Percentiles rank a stretch among this genome's conserved stretches.
Conservation (phyloP, 2,113 vertebrate species). For the Noturus placidus region DNA sequence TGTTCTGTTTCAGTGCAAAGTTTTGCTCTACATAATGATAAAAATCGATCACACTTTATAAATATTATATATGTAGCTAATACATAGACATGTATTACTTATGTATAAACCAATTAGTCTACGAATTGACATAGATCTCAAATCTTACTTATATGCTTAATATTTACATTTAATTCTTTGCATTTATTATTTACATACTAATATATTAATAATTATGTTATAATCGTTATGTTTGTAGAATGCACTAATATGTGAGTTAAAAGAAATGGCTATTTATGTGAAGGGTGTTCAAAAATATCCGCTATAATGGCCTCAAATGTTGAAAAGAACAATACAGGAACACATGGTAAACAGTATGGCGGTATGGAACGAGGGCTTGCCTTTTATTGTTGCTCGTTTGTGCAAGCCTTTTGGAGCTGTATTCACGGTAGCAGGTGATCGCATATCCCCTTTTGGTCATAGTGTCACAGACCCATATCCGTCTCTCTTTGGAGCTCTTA, state of each 20-base stretch:
- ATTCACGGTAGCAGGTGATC: not conserved
- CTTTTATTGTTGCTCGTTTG: not conserved
- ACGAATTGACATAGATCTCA: not conserved
- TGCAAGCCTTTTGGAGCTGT: not conserved
- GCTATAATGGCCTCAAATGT: not conserved
- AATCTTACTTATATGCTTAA: not conserved
- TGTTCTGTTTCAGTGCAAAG: not conserved
- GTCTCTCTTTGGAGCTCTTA: conserved; percentile 10
- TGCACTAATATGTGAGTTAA: not conserved
- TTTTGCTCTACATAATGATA: not conserved
- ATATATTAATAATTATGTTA: not conserved
- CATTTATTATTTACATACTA: not conserved
- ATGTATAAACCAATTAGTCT: not conserved
- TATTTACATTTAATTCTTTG: not conserved
- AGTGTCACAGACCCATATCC: not conserved
- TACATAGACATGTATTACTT: not conserved
- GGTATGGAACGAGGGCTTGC: conserved; percentile 27
- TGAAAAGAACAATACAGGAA: conserved; percentile 18
- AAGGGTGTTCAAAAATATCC: no score
- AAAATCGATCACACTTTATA: not conserved
- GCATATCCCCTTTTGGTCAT: conserved; percentile 16
- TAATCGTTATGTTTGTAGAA: not conserved
- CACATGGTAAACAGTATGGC: conserved; percentile 36
- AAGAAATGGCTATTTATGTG: not conserved
- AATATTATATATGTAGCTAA: not conserved